Evolutionary conservation across 2,113 vertebrate genomes (phyloP).

Genomic region (Opisthocomus hoazin): DNA sequence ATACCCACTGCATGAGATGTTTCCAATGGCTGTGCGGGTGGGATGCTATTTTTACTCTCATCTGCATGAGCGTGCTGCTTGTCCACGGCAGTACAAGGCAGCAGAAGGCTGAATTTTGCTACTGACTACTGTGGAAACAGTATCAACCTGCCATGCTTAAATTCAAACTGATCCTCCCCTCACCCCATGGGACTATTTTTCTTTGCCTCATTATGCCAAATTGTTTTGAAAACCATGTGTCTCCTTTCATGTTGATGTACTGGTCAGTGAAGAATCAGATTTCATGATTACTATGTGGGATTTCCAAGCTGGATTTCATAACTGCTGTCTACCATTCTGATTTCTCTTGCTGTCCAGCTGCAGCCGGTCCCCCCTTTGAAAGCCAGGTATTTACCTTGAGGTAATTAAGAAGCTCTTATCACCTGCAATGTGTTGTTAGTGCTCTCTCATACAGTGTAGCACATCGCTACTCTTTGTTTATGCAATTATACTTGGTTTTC

Average conservation of each 20-base stretch:
- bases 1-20: neutral
- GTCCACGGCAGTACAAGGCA: neutral
- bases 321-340: conserved; percentile 3
- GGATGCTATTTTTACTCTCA: neutral
- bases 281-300: neutral
- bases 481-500: neutral
- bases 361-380: neutral
- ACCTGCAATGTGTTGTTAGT: neutral
- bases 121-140: neutral
- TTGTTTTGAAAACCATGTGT: neutral
- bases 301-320: neutral
- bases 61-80: neutral
- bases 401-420: neutral
- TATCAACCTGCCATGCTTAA: neutral
- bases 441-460: neutral
- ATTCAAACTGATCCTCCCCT: neutral
- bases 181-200: neutral
- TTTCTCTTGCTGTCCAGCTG: neutral
- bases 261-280: neutral
- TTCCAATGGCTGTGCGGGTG: neutral
- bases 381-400: neutral
- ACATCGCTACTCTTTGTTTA: conserved; percentile 34
- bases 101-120: neutral
- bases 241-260: neutral
- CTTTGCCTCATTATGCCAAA: neutral